phyloP scores from a whole-genome alignment of 2,113 vertebrate species.

The Barbus barbus region DNA sequence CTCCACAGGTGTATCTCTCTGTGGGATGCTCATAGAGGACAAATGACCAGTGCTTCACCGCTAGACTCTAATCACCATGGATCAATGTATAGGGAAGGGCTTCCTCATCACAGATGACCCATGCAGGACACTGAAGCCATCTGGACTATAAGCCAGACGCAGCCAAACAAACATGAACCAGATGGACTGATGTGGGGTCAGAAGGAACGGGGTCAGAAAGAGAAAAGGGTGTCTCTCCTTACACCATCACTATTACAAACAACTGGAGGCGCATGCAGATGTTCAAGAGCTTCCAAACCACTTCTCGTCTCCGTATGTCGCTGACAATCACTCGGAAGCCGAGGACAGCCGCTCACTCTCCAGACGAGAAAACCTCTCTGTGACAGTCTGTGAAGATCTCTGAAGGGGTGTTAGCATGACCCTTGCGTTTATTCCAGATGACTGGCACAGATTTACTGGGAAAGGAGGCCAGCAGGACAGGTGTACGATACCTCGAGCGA shows the following conservation, averaged over 20 bases:
- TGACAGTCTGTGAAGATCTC: slow-evolving; percentile 17
- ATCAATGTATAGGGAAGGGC: slow-evolving; percentile 16
- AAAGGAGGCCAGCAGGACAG: background rate
- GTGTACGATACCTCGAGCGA: background rate
- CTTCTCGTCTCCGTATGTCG: background rate
- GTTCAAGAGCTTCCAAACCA: slow-evolving; percentile 26
- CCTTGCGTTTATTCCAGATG: background rate
- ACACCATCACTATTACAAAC: slow-evolving; percentile 37
- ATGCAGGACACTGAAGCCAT: slow-evolving; percentile 20
- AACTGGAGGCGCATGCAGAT: slow-evolving; percentile 22
- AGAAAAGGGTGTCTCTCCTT: slow-evolving; percentile 24
- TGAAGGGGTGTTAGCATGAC: background rate
- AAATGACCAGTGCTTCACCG: slow-evolving; percentile 4
- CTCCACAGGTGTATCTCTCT: background rate
- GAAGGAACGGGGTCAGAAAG: slow-evolving; percentile 32
- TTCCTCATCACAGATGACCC: slow-evolving; percentile 17
- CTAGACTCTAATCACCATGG: slow-evolving; percentile 15
- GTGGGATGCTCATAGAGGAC: background rate
- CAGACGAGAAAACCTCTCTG: slow-evolving; percentile 13
- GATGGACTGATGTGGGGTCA: slow-evolving; percentile 62
- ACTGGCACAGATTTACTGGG: background rate
- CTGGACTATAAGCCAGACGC: slow-evolving; percentile 40
- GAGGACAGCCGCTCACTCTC: slow-evolving; percentile 12
- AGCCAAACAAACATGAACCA: slow-evolving; percentile 70
- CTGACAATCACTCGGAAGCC: slow-evolving; percentile 24